Base-by-base conservation (phyloP, 2,888 invertebrate genomes). In the Tipula confusa region DNA sequence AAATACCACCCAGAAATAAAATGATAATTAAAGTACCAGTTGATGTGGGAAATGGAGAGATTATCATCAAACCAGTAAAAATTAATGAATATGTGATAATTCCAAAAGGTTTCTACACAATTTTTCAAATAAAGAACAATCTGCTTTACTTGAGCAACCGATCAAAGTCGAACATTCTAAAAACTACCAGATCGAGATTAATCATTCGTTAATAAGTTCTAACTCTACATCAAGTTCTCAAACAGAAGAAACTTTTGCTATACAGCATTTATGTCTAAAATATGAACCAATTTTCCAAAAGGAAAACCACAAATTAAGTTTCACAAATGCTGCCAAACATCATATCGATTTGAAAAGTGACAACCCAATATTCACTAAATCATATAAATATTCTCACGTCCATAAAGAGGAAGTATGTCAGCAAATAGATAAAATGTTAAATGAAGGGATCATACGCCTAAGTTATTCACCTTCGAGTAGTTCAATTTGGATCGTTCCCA, bases 21-120 rank as follows among this genome's bases (percentile, higher is more conserved):
- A 33, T 33, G 33, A 11, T 33, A 33, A 33, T 33, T 6, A 33
- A 33, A 33, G 7, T 33, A 33, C 33, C 33, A 15, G 84, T 85
- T 9, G 83, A 85, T 43, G 36, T 84, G n/a, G 38, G 84, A 83
- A 79, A n/a, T 36, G 85, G 84, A 6, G 84, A 83, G 38, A 48
- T 84, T 29, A 83, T 83, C 31, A 83, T 84, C 29, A 31, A 31
- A 31, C 31, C 5, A 31, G 31, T 31, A 31, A 31, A 31, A 31
- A 2, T 31, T 6, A 31, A 31, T 6, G 5, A 31, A 5, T 6
- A 31, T 31, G 31, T 31, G 5, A 31, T 31, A 31, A 31, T 31
- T 6, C 31, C 31, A 31, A 84, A 85, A 31, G 31, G 31, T 4
- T 31, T 31, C 3, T 31, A 31, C 31, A 31, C 31, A 31, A 31